Percentiles rank a stretch among this genome's conserved stretches.
These are phyloP conservation scores for Eucera pruinosa DNA, from an alignment of 2,888 invertebrate species.

Conservation along the genomic window DNA sequence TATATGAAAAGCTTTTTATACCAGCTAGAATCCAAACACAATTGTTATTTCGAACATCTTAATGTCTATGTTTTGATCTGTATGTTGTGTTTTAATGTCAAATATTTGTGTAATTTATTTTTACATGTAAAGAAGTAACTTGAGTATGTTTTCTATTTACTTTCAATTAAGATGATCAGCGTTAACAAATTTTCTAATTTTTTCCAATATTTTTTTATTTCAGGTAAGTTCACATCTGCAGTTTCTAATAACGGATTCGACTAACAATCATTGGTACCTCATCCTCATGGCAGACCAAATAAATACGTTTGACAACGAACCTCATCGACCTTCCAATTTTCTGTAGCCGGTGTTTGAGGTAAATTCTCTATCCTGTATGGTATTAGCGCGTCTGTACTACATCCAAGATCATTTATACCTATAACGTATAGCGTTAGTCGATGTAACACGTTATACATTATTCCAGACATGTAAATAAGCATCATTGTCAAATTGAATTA, in stretches of 20 bases:
- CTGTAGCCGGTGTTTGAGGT: neutral
- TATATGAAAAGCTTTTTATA: too few species aligned
- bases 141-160: too few species aligned
- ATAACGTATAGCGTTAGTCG: slow-evolving; percentile 22
- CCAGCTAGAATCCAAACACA: too few species aligned
- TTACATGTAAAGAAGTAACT: too few species aligned
- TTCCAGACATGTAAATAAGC: slow-evolving; percentile 40
- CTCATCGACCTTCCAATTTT: slow-evolving; percentile 25
- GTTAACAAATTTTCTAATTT: too few species aligned
- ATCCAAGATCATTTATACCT: slow-evolving; percentile 59
- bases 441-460: slow-evolving; percentile 20
- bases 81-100: too few species aligned
- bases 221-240: slow-evolving; percentile 41
- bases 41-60: too few species aligned
- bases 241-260: slow-evolving; percentile 5
- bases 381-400: slow-evolving; percentile 59
- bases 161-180: too few species aligned
- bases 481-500: slow-evolving; percentile 67
- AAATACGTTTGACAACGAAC: slow-evolving; percentile 31
- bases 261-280: slow-evolving; percentile 24
- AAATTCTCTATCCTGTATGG: too few species aligned
- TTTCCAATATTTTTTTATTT: slow-evolving; percentile 37
- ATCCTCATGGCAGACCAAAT: neutral
- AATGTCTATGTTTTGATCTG: too few species aligned
- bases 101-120: too few species aligned